phyloP scores from a whole-genome alignment of 2,113 vertebrate genomes.

The Microtus pennsylvanicus region DNA sequence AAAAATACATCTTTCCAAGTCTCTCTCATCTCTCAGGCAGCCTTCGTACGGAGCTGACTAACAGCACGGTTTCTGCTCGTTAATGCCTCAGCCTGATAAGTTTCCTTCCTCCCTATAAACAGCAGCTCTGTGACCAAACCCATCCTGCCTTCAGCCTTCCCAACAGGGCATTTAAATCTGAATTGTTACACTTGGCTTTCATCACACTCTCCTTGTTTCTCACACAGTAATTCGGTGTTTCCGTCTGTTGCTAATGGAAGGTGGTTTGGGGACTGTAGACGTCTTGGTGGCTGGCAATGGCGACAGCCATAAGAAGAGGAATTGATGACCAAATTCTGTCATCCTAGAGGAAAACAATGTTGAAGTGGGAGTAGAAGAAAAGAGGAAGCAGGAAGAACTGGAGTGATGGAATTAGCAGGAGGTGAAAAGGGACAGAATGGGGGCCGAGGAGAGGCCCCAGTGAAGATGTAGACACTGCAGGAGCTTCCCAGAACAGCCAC shows the following conservation, averaged over 20 bases:
- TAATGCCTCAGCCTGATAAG: not conserved
- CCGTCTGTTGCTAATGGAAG: not conserved
- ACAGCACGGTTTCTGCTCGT: not conserved
- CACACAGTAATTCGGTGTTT: not conserved
- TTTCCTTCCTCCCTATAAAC: not conserved
- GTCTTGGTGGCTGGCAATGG: not conserved
- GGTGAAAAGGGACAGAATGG: not conserved
- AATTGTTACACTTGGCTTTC: slow-evolving; percentile 21
- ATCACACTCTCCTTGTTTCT: slow-evolving; percentile 18
- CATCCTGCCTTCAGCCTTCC: not conserved
- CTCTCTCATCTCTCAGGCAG: not conserved
- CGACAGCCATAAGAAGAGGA: not conserved
- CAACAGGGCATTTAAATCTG: not conserved
- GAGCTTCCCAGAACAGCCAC: not conserved
- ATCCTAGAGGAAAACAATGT: not conserved
- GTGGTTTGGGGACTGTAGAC: not conserved
- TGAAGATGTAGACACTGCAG: not conserved
- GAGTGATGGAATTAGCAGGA: not conserved
- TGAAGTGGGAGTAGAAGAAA: not conserved
- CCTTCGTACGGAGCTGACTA: not conserved
- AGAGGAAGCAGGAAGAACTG: not conserved
- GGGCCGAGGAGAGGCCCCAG: not conserved
- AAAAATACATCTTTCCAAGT: not conserved
- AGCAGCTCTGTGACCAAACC: not conserved
- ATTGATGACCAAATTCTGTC: not conserved